Base-by-base conservation (phyloP, 2,888 invertebrate species). In the Morpho helenor region DNA sequence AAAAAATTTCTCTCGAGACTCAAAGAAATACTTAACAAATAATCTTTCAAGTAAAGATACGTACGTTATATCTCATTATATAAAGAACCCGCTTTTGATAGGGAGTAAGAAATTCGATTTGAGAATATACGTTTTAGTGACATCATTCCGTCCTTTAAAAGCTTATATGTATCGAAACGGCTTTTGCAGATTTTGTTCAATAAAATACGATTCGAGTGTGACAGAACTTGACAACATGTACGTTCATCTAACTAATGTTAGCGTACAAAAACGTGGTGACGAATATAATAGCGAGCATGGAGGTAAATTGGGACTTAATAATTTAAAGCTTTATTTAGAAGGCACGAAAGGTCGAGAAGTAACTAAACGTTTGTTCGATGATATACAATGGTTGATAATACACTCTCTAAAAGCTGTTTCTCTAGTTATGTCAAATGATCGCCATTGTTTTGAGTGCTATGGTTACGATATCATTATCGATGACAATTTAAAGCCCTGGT, bases 401-500 rank as follows among this genome's bases (percentile, higher is more conserved):
- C 98, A 98, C 82, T 98, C 98, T 0, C 81, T 99, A 62, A 97
- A 97, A 84, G 96, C 98, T 3, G 98, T 98, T 0, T 94, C 97
- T 7, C 96, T 97, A 0, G 96, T 97, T 9, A 97, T 98, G 93
- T 96, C 97, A 0, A 98, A 96, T 69, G 98, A 98, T 82, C 90
- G 97, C 54, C 97, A 97, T 79, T 97, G 97, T 75, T 97, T 96
- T 75, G 97, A 97, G 83, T 97, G 97, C 73, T 99, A 98, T 75
- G 98, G 98, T 46, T 98, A 97, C 77, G 98, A 98, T 76, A 98
- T 98, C 54, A 98, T 98, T 68, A 98, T 98, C 68, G 98, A 98
- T 79, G 96, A 97, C 76, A 95, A 95, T 73, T 84, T 98, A 41
- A 98, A 98, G 77, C 98, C 98, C 0, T 98, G 97, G 97, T 87